phyloP scores from a whole-genome alignment of 2,797 vertebrate genomes.

The Gorsachius magnificus region DNA sequence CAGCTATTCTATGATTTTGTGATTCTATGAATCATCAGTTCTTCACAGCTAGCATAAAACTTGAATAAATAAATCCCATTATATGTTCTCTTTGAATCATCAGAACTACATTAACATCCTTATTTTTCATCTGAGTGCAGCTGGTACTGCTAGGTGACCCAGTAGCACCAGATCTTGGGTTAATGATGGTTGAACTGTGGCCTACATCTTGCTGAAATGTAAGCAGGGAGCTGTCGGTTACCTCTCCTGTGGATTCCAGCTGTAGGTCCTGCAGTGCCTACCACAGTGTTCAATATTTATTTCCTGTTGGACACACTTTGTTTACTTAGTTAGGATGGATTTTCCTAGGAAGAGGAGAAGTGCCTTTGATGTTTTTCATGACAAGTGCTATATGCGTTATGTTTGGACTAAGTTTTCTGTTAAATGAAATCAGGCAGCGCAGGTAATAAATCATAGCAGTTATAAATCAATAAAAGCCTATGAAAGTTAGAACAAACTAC shows the following conservation, averaged over 20 bases:
- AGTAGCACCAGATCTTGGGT: neutral
- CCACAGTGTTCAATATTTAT: neutral
- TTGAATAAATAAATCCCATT: neutral
- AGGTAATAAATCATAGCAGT: conserved; percentile 42
- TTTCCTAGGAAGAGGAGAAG: neutral
- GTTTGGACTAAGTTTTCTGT: conserved; percentile 1
- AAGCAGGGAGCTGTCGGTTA: neutral
- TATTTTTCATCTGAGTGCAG: neutral
- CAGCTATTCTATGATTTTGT: no score
- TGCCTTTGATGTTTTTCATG: neutral
- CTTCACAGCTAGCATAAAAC: neutral
- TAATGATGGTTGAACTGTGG: neutral
- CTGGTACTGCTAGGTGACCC: neutral
- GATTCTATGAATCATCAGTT: neutral
- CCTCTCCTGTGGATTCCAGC: neutral
- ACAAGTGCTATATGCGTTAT: neutral
- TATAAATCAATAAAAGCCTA: neutral
- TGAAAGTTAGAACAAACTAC: conserved; percentile 11
- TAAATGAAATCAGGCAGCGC: conserved; percentile 18
- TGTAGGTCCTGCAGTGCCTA: neutral
- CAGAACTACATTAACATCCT: neutral
- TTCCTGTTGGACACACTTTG: neutral
- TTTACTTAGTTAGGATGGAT: conserved; percentile 12
- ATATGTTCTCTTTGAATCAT: neutral
- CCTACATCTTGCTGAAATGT: neutral